Evolutionary conservation across 64 coral and sea anemone genomes (phyloP), one percentile per base, ranked within the genome.

Genomic region (Catalaphyllia jardinei): DNA sequence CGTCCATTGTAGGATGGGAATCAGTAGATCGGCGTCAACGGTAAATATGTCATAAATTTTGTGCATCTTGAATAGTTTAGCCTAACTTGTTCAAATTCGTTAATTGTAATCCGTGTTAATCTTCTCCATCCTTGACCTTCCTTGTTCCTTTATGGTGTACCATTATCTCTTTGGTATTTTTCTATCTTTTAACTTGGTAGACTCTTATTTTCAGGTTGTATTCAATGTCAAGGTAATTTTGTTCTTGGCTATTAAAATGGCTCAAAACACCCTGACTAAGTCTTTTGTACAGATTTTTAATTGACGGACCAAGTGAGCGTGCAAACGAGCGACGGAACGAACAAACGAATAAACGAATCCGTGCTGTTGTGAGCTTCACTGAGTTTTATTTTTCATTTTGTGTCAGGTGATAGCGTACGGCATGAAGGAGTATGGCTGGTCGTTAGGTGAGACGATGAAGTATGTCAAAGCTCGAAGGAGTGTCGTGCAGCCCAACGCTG

Each of bases 21-120:
- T 99, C 8, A 99, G 97, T 67, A 73, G 97, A 62, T 99, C 97
- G 33, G 97, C 97, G 22, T 99, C 97, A 31, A 99, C 97, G 61
- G 97, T 99, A 57, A 57, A 57, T 57, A 57, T 57, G 42, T 8
- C 5, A 46, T 46, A 7, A 46, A 46, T 46, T 46, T 5, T 46
- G 42, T 46, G 4, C 42, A 46, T 46, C 42, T 46, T 46, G 5
- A 46, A 46, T 5, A 4, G 42, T 46, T 46, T 46, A 46, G 42
- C 42, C 42, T 46, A 8, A 46, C 4, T 46, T 46, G 42, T 46
- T 46, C 42, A 46, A 46, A 5, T 46, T 8, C 5, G 5, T 46
- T 5, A 46, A 46, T 4, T 46, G 42, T 46, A 46, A 46, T 46
- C 42, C 42, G 42, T 46, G 42, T 46, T 6, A 46, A 46, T 46